Evolutionary conservation across 2,797 vertebrate species (phyloP).

Genomic region (Erpetoichthys calabaricus): DNA sequence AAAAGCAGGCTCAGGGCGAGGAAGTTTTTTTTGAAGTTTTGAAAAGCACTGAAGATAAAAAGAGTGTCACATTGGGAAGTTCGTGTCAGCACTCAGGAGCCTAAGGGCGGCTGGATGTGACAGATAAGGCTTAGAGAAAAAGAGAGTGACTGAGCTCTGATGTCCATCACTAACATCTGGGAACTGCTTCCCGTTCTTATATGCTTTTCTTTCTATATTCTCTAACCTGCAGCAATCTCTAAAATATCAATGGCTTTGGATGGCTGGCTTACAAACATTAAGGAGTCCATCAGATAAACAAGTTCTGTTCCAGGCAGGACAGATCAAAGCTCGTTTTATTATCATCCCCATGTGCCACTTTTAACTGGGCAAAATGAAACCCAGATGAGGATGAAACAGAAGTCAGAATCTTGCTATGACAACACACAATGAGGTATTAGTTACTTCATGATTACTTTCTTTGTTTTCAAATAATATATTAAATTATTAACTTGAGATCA

Average conservation of each 20-base stretch:
- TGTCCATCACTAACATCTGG: constrained; percentile 44
- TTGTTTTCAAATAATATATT: too few species aligned
- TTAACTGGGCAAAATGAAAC: constrained; percentile 48
- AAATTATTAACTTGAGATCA: too few species aligned
- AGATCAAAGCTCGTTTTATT: constrained; percentile 49
- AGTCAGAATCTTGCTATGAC: too few species aligned
- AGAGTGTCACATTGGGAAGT: constrained; percentile 13
- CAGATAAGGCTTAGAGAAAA: constrained; percentile 22
- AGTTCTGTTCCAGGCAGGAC: constrained; percentile 47
- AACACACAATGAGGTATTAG: too few species aligned
- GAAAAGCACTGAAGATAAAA: neutral
- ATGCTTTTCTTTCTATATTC: constrained; percentile 10
- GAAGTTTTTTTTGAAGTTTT: constrained; percentile 2
- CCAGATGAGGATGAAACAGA: constrained; percentile 42
- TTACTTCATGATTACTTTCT: too few species aligned
- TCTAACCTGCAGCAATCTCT: constrained; percentile 39
- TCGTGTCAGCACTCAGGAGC: constrained; percentile 4
- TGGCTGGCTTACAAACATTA: constrained; percentile 35
- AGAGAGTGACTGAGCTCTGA: constrained; percentile 24
- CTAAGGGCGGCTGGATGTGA: constrained; percentile 28
- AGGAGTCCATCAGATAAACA: constrained; percentile 55
- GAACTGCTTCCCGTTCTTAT: constrained; percentile 47
- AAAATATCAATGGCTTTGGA: constrained; percentile 46
- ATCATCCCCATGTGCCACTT: constrained; percentile 44
- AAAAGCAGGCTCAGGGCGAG: constrained; percentile 6